phyloP scores from a whole-genome alignment of 2,113 vertebrate species.

The Scatophagus argus region DNA sequence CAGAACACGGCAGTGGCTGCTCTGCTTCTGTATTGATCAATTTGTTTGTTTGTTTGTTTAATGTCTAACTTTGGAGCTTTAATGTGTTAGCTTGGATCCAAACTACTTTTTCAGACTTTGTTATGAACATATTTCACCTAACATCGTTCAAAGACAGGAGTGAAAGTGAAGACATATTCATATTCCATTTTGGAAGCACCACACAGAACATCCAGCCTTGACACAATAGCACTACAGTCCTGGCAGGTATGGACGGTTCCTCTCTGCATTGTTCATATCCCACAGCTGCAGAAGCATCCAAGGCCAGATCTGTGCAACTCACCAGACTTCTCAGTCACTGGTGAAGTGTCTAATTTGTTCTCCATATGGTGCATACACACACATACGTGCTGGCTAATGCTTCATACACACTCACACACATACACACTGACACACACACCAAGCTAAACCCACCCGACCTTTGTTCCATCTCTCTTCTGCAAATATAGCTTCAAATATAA shows the following conservation, averaged over 20 bases:
- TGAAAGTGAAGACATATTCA: conserved; percentile 19
- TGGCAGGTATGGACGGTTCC: conserved; percentile 57
- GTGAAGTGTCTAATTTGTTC: conserved; percentile 78
- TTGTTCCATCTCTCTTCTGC: conserved; percentile 45
- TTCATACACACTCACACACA: conserved; percentile 13
- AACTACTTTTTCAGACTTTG: not conserved
- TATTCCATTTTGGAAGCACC: conserved; percentile 34
- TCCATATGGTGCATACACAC: conserved; percentile 74
- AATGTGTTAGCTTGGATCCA: too few relatives aligned
- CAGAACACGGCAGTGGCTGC: too few relatives aligned
- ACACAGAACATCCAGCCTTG: conserved; percentile 39
- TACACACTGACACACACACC: not conserved
- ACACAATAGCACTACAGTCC: conserved; percentile 40
- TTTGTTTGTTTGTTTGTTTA: too few relatives aligned
- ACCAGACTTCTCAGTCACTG: conserved; percentile 73
- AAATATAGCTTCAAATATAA: conserved; percentile 40
- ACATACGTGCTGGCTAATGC: conserved; percentile 32
- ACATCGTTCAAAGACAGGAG: conserved; percentile 22
- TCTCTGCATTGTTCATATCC: conserved; percentile 73
- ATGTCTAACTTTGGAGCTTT: too few relatives aligned
- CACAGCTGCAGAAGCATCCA: conserved; percentile 65
- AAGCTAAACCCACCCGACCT: conserved; percentile 28
- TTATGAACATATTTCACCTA: conserved; percentile 10
- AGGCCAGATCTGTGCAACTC: conserved; percentile 66
- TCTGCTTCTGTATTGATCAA: too few relatives aligned